Percentiles rank a stretch among this genome's conserved stretches.
These are phyloP conservation scores for Theristicus caerulescens DNA, from an alignment of 2,113 vertebrate species.

Conservation along the genomic window DNA sequence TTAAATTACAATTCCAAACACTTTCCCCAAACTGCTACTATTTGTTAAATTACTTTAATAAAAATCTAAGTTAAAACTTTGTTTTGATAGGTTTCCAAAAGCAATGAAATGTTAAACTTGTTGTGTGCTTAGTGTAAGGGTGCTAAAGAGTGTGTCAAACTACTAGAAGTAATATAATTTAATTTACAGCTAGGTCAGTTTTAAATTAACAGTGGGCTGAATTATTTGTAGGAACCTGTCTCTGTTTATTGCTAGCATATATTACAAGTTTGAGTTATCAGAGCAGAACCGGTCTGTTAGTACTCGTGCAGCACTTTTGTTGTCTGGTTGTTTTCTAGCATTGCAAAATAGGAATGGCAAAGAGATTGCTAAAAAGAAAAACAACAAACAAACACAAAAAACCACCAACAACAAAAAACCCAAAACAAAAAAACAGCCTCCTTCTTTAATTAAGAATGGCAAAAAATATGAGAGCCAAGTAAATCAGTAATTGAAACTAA, in stretches of 20 bases:
- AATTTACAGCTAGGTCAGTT: neutral
- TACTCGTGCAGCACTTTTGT: neutral
- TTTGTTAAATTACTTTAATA: neutral
- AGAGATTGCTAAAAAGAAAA: neutral
- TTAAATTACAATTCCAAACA: neutral
- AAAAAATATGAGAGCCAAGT: neutral
- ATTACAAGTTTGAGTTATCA: neutral
- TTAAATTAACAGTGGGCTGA: neutral
- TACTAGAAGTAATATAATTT: neutral
- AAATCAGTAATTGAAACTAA: neutral
- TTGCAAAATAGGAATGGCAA: neutral
- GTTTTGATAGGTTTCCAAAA: neutral
- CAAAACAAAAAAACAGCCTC: neutral
- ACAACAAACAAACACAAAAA: neutral
- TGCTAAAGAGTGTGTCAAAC: neutral
- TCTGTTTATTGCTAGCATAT: neutral
- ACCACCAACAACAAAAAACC: neutral
- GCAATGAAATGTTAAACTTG: neutral
- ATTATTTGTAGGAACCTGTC: neutral
- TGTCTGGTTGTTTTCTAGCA: neutral
- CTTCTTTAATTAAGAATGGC: neutral
- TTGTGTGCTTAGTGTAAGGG: neutral
- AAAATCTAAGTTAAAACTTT: neutral
- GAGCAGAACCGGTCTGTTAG: neutral
- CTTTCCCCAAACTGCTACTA: neutral